Conservation (phyloP, 2,888 invertebrate species). For the Aphodius granarius region DNA sequence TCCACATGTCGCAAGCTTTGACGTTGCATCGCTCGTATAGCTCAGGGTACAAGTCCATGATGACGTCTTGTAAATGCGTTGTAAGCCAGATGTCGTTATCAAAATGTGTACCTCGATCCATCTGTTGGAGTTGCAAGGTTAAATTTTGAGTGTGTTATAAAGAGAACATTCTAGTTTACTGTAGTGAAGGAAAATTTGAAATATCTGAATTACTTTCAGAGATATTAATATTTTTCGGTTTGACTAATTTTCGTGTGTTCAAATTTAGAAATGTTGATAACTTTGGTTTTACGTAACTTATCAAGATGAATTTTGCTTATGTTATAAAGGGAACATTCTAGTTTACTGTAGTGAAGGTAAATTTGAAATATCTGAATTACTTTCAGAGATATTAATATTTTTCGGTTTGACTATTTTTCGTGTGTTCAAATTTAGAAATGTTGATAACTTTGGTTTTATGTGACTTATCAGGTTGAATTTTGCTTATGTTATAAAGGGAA, state of each 20-base stretch:
- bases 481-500: neutral
- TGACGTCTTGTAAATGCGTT: slow-evolving; percentile 48
- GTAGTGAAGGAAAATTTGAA: too few species aligned
- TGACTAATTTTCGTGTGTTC: neutral
- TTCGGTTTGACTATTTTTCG: neutral
- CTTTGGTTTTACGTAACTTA: neutral
- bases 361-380: neutral
- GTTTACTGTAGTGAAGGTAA: neutral
- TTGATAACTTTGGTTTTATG: neutral
- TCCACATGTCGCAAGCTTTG: slow-evolving; percentile 35
- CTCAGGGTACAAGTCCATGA: slow-evolving; percentile 48
- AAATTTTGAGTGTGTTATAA: neutral
- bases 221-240: neutral
- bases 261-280: neutral
- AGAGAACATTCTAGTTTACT: neutral
- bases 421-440: neutral
- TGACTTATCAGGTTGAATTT: neutral
- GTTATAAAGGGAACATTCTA: neutral
- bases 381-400: neutral
- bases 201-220: neutral
- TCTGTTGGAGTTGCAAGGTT: slow-evolving; percentile 27
- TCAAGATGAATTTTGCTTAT: neutral
- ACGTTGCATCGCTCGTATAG: slow-evolving; percentile 45
- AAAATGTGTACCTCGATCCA: slow-evolving; percentile 39
- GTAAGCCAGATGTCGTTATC: slow-evolving; percentile 48